Percentiles rank a stretch among this genome's conserved stretches.
These are phyloP conservation scores for Willisornis vidua DNA, from an alignment of 2,113 vertebrate species.

Conservation along the genomic window DNA sequence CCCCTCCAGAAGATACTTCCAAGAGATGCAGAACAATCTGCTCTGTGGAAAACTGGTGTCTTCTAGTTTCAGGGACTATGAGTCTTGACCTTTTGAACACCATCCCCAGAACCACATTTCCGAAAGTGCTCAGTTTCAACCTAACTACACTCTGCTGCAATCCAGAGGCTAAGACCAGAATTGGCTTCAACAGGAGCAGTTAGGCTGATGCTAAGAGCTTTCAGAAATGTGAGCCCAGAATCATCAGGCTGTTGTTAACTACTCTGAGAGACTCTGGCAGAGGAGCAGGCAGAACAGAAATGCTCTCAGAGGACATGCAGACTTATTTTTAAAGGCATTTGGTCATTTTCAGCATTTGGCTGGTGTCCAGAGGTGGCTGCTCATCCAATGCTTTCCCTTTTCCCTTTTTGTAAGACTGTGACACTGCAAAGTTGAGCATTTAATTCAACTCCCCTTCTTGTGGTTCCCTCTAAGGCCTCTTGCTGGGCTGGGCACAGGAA, in stretches of 20 bases:
- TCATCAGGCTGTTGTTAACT: not conserved
- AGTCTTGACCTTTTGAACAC: not conserved
- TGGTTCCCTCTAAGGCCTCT: not conserved
- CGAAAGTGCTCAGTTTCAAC: not conserved
- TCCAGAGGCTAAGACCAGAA: not conserved
- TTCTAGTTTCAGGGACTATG: not conserved
- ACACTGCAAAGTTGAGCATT: not conserved
- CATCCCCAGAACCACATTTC: not conserved
- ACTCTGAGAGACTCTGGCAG: not conserved
- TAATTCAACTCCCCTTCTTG: not conserved
- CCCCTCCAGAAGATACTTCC: not conserved
- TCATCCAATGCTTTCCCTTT: not conserved
- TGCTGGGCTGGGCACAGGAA: not conserved
- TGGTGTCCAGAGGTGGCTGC: not conserved
- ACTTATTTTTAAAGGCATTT: not conserved
- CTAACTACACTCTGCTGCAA: not conserved
- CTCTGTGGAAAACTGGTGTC: not conserved
- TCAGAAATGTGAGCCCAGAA: not conserved
- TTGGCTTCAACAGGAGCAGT: not conserved
- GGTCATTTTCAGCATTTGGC: not conserved
- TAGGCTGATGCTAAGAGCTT: not conserved
- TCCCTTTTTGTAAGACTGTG: not conserved
- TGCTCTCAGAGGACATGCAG: not conserved
- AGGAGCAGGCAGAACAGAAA: not conserved
- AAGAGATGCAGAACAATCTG: not conserved